These are phyloP conservation scores for Leptopilina drosophilae DNA, from an alignment of 2,888 invertebrate species.

Conservation along the genomic window DNA sequence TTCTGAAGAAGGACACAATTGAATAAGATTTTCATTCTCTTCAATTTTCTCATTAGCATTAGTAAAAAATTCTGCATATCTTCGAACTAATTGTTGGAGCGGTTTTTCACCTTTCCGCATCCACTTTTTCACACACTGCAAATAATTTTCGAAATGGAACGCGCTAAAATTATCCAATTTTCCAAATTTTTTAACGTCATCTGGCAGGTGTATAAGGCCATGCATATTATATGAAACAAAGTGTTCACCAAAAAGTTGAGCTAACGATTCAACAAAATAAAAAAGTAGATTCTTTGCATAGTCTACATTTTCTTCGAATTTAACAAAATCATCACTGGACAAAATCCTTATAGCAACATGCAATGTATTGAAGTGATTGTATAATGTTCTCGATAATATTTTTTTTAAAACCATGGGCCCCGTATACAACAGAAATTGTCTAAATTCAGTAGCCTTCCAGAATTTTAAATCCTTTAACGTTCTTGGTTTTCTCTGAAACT, in stretches of 20 bases:
- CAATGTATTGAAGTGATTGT: not conserved
- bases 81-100: not conserved
- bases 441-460: slow-evolving; percentile 9
- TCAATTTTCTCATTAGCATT: not conserved
- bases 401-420: not conserved
- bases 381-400: not conserved
- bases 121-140: not conserved
- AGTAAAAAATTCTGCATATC: not conserved
- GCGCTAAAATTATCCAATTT: slow-evolving; percentile 17
- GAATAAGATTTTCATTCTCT: not conserved
- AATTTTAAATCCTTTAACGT: not conserved
- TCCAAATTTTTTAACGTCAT: slow-evolving; percentile 11
- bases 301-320: not conserved
- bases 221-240: slow-evolving; percentile 12
- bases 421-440: not conserved
- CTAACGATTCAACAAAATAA: slow-evolving; percentile 3
- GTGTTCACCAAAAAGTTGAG: not conserved
- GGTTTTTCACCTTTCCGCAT: slow-evolving; percentile 13
- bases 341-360: slow-evolving; percentile 10
- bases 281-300: not conserved
- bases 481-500: not conserved
- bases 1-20: not conserved
- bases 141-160: not conserved
- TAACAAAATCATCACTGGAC: not conserved
- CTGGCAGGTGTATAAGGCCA: not conserved